Percentiles rank a stretch among this genome's conserved stretches.
Evolutionary conservation across 2,888 invertebrate genomes (phyloP).

Genomic region (Hecatera dysodea): DNA sequence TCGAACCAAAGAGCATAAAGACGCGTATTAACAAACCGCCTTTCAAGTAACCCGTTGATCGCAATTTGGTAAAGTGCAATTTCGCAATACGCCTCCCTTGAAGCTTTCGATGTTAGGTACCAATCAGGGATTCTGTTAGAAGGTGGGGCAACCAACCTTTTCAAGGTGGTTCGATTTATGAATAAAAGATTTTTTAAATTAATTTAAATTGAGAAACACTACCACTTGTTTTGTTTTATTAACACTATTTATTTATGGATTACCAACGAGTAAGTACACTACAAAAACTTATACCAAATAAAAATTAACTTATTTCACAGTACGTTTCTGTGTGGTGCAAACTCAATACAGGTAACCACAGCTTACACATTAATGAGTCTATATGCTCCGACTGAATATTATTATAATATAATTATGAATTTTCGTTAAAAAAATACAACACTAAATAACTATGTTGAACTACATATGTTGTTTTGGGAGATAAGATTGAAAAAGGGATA

Average conservation of each 20-base stretch:
- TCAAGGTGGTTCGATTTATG: constrained; percentile 14
- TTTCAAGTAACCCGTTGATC: constrained; percentile 54
- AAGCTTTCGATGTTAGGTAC: constrained; percentile 64
- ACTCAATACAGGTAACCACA: too few relatives aligned
- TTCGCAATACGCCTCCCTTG: constrained; percentile 66
- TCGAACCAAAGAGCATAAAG: constrained; percentile 28
- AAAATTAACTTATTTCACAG: too few relatives aligned
- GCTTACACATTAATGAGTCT: too few relatives aligned
- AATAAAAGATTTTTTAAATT: constrained; percentile 37
- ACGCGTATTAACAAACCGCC: constrained; percentile 61
- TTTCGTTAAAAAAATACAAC: too few relatives aligned
- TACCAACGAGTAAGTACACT: too few relatives aligned
- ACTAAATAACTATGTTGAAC: too few relatives aligned
- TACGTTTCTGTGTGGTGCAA: too few relatives aligned
- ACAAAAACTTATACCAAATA: too few relatives aligned
- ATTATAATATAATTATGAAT: too few relatives aligned
- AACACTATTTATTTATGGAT: constrained; percentile 4
- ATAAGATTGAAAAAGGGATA: not conserved
- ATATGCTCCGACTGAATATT: too few relatives aligned
- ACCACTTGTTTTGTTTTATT: not conserved
- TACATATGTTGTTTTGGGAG: not conserved
- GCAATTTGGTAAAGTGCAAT: constrained; percentile 77
- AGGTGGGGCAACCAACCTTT: constrained; percentile 61
- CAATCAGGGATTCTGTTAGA: constrained; percentile 66
- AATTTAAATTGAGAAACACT: constrained; percentile 7